A percentile compares a stretch with the other conserved stretches of the same genome.
These are phyloP conservation scores for Chascanopsetta lugubris DNA, from an alignment of 2,113 vertebrate genomes.

Conservation along the genomic window DNA sequence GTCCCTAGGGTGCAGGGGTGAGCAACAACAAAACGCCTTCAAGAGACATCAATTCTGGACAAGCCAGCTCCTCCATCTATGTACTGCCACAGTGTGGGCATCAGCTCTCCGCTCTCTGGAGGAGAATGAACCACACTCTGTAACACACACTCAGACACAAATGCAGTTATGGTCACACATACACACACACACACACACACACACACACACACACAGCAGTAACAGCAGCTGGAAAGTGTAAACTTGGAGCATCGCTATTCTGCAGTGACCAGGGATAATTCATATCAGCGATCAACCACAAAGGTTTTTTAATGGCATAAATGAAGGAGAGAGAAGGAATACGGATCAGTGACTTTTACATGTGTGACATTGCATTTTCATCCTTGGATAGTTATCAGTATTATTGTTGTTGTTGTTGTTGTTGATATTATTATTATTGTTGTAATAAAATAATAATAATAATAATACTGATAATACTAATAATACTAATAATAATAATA, in stretches of 20 bases:
- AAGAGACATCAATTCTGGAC: slow-evolving; percentile 82
- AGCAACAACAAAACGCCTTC: slow-evolving; percentile 84
- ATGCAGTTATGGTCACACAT: slow-evolving; percentile 12
- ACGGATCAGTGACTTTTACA: not conserved
- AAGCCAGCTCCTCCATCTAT: slow-evolving; percentile 73
- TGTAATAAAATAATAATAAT: too few relatives aligned
- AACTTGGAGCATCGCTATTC: slow-evolving; percentile 15
- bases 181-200: slow-evolving; percentile 3
- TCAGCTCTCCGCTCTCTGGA: slow-evolving; percentile 64
- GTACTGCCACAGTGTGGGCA: slow-evolving; percentile 61
- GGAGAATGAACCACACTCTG: slow-evolving; percentile 42
- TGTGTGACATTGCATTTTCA: not conserved
- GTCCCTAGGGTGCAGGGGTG: slow-evolving; percentile 79
- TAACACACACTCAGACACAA: slow-evolving; percentile 5
- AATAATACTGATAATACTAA: too few relatives aligned
- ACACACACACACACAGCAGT: slow-evolving; percentile 20
- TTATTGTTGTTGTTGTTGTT: too few relatives aligned
- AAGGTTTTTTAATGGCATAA: slow-evolving; percentile 56
- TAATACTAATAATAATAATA: too few relatives aligned
- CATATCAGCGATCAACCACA: slow-evolving; percentile 41
- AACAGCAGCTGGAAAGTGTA: slow-evolving; percentile 62
- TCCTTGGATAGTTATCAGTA: too few relatives aligned
- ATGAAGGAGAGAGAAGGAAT: slow-evolving; percentile 19
- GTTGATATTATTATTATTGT: too few relatives aligned
- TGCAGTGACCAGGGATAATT: slow-evolving; percentile 39